These are phyloP conservation scores for Halisarca cf. caerulea DNA, from an alignment of 37 sponge, comb jelly and placozoan species.

Conservation along the genomic window DNA sequence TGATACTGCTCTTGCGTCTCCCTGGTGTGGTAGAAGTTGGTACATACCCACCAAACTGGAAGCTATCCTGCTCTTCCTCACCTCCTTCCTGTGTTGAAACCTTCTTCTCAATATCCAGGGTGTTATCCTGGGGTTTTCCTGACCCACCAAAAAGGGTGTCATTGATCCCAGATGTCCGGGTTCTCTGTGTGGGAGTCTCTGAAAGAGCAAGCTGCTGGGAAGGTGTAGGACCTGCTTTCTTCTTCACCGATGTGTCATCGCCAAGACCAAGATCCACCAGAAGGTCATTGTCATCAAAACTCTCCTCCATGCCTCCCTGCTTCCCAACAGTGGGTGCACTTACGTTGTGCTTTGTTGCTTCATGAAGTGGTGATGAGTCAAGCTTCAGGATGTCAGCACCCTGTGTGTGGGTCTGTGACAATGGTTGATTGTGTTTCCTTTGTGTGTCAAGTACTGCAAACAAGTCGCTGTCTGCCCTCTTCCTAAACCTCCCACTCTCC, in stretches of 20 bases:
- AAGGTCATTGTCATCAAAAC: conserved; percentile 21
- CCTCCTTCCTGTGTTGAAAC: conserved; percentile 17
- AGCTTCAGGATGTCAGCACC: not conserved
- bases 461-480: not conserved
- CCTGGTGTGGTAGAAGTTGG: conserved; percentile 37
- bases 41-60: conserved; percentile 60
- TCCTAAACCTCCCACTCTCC: not conserved
- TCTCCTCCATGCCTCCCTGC: not conserved
- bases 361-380: not conserved
- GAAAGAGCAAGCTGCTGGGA: not conserved
- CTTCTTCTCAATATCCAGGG: not conserved
- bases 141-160: not conserved
- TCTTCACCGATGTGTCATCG: not conserved
- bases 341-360: not conserved
- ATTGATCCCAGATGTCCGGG: not conserved
- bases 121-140: not conserved
- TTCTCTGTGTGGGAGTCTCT: too few species aligned
- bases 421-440: too few species aligned
- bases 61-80: not conserved
- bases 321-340: not conserved
- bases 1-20: conserved; percentile 1
- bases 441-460: not conserved
- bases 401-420: not conserved
- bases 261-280: conserved; percentile 16
- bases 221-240: not conserved